These are phyloP conservation scores for Tetragnatha montana DNA, from an alignment of 2,888 invertebrate species.

Conservation along the genomic window DNA sequence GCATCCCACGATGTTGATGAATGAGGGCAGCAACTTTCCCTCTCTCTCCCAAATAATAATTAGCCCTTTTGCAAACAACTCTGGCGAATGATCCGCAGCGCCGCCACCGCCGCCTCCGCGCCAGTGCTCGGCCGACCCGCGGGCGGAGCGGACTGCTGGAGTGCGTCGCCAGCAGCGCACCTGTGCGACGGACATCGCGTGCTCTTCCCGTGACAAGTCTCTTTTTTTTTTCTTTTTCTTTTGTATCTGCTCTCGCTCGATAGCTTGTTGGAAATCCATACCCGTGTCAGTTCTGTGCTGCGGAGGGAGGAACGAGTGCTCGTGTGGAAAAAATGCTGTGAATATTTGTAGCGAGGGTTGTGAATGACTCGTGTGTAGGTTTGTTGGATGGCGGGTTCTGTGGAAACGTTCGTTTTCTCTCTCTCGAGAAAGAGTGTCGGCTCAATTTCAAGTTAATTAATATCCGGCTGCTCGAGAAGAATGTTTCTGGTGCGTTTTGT, in stretches of 20 bases:
- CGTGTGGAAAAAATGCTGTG: neutral
- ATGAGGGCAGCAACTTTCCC: neutral
- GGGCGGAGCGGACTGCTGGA: slow-evolving; percentile 9
- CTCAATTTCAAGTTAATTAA: no score
- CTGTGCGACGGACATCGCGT: neutral
- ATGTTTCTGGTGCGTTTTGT: no score
- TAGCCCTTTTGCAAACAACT: no score
- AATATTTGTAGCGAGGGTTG: no score
- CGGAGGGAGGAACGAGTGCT: neutral
- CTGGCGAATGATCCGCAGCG: slow-evolving; percentile 14
- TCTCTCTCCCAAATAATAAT: no score
- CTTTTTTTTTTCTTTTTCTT: no score
- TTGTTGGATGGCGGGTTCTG: no score
- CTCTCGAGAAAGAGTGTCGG: no score
- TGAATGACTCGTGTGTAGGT: no score
- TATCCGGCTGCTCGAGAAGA: no score
- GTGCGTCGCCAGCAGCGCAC: neutral
- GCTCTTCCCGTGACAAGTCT: neutral
- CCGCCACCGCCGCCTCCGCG: neutral
- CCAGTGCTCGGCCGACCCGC: neutral
- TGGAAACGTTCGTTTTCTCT: no score
- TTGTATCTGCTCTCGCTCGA: no score
- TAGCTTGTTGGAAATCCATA: neutral
- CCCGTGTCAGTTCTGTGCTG: slow-evolving; percentile 1
- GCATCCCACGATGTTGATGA: neutral